Evolutionary conservation across 2,113 vertebrate species (phyloP), one percentile per base, ranked within the genome.

Genomic region (Entosphenus tridentatus): DNA sequence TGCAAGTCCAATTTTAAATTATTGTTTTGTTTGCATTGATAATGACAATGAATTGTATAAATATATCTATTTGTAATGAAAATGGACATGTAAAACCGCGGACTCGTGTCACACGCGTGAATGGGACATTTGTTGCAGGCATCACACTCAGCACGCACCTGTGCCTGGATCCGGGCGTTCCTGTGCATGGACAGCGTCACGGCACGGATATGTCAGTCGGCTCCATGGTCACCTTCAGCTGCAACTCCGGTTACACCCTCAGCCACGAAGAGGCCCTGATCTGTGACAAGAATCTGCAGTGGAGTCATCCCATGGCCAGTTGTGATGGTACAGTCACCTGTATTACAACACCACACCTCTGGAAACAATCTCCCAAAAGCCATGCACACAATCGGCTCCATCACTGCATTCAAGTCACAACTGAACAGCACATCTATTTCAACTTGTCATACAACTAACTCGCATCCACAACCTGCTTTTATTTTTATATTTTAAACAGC

Each of bases 281-380:
- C 75, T 96, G 93, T 57, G 91, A 96, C 73, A 89, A 89, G 7
- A 96, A 97, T 80, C 96, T 95, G 74, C 93, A 96, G 78, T 96
- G 93, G 93, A 96, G 91, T 74, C 83, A 85, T 2, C 85, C 91
- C 1, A 86, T 96, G 72, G 91, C 93, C 70, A 93, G 87, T 80
- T 96, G 93, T 1, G 90, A 96, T 81, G 91, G 93, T 96, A 82
- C 70, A 79, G 72, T 56, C 16, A 57, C 2, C 2, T 8, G 2
- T 1, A 2, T 62, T 62, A 13, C 58, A n/a, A 65, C 9, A 9
- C 62, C 10, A n/a, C n/a, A 65, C 8, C n/a, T 16, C 9, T 65
- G 10, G 8, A 8, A 65, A 11, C 21, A 65, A 65, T 16, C 62
- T 65, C 8, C 62, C 62, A 65, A 65, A 9, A 9, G n/a, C 2